Conservation (phyloP, 2,113 vertebrate species). For the Ochotona curzoniae region DNA sequence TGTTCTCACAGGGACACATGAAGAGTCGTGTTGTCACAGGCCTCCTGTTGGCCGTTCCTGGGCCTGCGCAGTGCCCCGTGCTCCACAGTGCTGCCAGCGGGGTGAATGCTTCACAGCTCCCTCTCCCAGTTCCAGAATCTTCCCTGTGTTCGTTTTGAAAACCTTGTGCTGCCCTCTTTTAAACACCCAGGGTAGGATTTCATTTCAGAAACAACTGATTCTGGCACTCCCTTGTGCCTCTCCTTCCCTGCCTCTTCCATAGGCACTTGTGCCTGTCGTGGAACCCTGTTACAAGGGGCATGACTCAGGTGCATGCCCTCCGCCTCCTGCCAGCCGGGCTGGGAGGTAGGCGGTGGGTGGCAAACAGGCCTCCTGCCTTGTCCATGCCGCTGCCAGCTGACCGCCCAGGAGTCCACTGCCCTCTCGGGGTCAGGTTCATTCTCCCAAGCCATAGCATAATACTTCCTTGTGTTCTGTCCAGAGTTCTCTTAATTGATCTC, state of each 20-base stretch:
- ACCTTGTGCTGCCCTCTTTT: neutral
- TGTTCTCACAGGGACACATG: neutral
- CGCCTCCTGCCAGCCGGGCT: neutral
- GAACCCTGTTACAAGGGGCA: neutral
- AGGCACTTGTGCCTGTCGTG: neutral
- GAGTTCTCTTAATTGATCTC: neutral
- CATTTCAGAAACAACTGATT: neutral
- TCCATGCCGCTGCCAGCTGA: neutral
- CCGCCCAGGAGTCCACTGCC: too few species aligned
- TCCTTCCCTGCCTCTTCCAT: neutral
- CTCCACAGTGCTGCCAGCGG: too few species aligned
- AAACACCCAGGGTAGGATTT: neutral
- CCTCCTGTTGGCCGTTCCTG: too few species aligned
- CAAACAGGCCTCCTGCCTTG: neutral
- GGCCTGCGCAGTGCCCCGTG: too few species aligned
- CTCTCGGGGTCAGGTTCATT: neutral
- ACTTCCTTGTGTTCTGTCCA: neutral
- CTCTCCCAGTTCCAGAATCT: neutral
- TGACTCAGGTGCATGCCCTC: rapidly evolving
- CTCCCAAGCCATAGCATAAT: neutral
- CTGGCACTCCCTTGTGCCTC: neutral
- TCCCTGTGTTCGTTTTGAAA: neutral
- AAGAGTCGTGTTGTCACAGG: too few species aligned
- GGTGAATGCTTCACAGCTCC: rapidly evolving
- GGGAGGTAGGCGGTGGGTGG: too few species aligned